Evolutionary conservation across 2,113 vertebrate genomes (phyloP).

Genomic region (Oostethus manadensis): DNA sequence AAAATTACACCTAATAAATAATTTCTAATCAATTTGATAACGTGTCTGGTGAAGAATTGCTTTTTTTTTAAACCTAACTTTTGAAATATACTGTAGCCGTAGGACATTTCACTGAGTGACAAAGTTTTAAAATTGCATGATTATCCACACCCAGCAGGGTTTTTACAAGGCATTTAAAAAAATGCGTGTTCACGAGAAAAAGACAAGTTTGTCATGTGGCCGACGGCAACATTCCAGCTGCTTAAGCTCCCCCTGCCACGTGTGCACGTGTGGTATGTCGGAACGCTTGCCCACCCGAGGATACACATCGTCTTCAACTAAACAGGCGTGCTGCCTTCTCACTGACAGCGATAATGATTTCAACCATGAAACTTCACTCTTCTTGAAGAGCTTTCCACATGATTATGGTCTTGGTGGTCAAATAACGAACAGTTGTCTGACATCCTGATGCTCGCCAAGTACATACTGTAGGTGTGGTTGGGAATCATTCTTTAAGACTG

Average conservation of each 20-base stretch:
- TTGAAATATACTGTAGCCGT: not conserved
- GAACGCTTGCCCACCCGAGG: constrained; percentile 28
- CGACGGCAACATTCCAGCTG: constrained; percentile 54
- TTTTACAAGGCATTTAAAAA: not conserved
- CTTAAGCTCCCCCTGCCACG: constrained; percentile 40
- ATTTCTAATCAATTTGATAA: no score
- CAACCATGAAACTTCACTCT: not conserved
- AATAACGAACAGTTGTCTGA: not conserved
- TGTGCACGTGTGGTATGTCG: constrained; percentile 42
- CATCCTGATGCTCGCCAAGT: not conserved
- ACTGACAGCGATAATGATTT: constrained; percentile 1
- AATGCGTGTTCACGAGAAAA: constrained; percentile 11
- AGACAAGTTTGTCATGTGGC: constrained; percentile 25
- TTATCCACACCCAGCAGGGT: not conserved
- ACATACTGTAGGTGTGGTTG: constrained; percentile 52
- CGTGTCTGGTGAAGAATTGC: no score
- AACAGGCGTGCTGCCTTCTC: not conserved
- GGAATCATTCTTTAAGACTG: constrained; percentile 19
- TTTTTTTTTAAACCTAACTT: not conserved
- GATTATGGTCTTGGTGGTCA: not conserved
- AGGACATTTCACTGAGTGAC: not conserved
- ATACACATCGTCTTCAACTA: constrained; percentile 3
- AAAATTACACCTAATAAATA: no score
- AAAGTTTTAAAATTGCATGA: not conserved
- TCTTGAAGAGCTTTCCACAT: not conserved